These are phyloP conservation scores for Pinna nobilis DNA, from an alignment of 1,140 invertebrate genomes.

Conservation along the genomic window DNA sequence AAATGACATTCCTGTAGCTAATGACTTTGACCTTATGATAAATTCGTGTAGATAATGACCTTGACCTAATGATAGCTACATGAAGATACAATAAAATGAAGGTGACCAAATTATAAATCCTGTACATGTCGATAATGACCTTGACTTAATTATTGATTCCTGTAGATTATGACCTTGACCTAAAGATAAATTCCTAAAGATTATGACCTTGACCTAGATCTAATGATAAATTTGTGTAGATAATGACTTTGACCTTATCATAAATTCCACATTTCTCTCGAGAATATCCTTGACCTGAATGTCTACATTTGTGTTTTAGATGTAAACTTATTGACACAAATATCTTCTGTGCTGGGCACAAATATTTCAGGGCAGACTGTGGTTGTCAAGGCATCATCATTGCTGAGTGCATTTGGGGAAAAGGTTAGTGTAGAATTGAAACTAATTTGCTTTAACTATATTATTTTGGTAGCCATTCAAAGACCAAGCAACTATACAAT, in stretches of 20 bases:
- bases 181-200: too few relatives aligned
- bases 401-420: constrained; percentile 23
- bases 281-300: neutral
- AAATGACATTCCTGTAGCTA: too few relatives aligned
- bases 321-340: constrained; percentile 10
- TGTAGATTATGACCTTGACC: too few relatives aligned
- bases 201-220: neutral
- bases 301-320: neutral
- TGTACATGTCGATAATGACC: too few relatives aligned
- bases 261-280: neutral
- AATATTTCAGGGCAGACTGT: constrained; percentile 3
- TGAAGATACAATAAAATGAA: too few relatives aligned
- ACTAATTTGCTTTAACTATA: neutral
- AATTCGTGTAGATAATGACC: too few relatives aligned
- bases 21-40: too few relatives aligned
- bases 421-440: constrained; percentile 1
- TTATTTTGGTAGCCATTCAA: neutral
- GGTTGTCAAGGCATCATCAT: constrained; percentile 12
- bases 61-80: too few relatives aligned
- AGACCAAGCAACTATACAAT: neutral
- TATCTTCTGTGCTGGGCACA: constrained; percentile 20
- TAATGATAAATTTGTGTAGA: too few relatives aligned
- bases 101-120: too few relatives aligned
- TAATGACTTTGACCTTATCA: too few relatives aligned
- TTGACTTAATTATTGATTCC: too few relatives aligned